phyloP scores from a whole-genome alignment of 2,113 vertebrate species.

The Propithecus coquereli region DNA sequence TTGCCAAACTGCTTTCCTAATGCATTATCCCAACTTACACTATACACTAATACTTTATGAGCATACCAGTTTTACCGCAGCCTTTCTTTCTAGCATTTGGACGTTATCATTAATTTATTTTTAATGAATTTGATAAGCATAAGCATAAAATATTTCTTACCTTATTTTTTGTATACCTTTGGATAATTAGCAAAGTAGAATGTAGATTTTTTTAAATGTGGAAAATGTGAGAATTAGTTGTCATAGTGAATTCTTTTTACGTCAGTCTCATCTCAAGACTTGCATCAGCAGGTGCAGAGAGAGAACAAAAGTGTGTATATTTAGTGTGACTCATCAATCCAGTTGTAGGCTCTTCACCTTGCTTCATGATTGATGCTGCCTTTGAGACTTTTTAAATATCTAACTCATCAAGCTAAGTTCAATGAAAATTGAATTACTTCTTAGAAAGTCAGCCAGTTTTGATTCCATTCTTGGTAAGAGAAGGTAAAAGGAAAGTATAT shows the following conservation, averaged over 20 bases:
- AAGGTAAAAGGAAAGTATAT: background rate
- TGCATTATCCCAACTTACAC: background rate
- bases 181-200: slow-evolving; percentile 17
- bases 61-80: background rate
- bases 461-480: slow-evolving; percentile 34
- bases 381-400: slow-evolving; percentile 43
- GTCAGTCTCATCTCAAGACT: background rate
- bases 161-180: slow-evolving; percentile 28
- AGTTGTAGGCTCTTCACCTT: slow-evolving; percentile 36
- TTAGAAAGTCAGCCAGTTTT: slow-evolving; percentile 51
- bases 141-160: slow-evolving; percentile 13
- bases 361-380: slow-evolving; percentile 38
- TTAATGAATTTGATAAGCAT: slow-evolving; percentile 36
- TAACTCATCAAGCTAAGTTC: slow-evolving; percentile 53
- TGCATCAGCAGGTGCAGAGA: slow-evolving; percentile 17
- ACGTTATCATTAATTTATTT: background rate
- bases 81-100: slow-evolving; percentile 25
- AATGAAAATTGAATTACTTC: slow-evolving; percentile 38
- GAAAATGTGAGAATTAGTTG: slow-evolving; percentile 31
- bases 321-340: slow-evolving; percentile 44
- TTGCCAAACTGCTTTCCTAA: slow-evolving; percentile 14
- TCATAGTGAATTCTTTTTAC: slow-evolving; percentile 29
- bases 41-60: background rate
- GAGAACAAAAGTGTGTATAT: slow-evolving; percentile 33
- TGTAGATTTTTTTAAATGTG: background rate